Conservation (phyloP, 2,113 vertebrate species). For the Elgaria multicarinata region DNA sequence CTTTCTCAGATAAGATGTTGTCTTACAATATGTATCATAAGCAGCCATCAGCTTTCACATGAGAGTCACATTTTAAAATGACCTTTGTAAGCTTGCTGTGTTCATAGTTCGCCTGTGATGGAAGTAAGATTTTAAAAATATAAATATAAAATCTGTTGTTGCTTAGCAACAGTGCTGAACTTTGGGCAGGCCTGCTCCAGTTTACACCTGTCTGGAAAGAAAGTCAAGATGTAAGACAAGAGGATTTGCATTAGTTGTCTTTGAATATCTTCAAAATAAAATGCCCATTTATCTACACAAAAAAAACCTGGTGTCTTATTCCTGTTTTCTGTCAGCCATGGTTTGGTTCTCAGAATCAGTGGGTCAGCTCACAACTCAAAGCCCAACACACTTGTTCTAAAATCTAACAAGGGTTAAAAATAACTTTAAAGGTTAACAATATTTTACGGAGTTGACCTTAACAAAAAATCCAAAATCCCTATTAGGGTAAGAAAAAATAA, state of each 20-base stretch:
- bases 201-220: constrained; percentile 40
- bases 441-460: too few relatives aligned
- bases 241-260: constrained; percentile 18
- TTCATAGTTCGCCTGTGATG: constrained; percentile 10
- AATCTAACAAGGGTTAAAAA: not conserved
- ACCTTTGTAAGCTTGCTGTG: constrained; percentile 22
- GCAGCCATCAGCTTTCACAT: constrained; percentile 22
- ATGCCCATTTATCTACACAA: constrained; percentile 4
- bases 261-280: not conserved
- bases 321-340: not conserved
- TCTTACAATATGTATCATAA: constrained; percentile 19
- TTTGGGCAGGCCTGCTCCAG: constrained; percentile 16
- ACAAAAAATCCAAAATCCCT: too few relatives aligned
- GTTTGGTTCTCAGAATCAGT: not conserved
- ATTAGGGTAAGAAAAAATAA: too few relatives aligned
- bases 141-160: constrained; percentile 38
- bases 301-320: not conserved
- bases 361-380: not conserved
- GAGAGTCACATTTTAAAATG: constrained; percentile 41
- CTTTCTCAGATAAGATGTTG: not conserved
- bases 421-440: not conserved
- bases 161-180: constrained; percentile 52
- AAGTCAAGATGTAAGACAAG: not conserved
- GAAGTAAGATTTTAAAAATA: constrained; percentile 39
- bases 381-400: not conserved